A percentile compares a stretch with the other conserved stretches of the same genome.
Evolutionary conservation across 1,140 invertebrate species (phyloP).

Genomic region (Periplaneta americana): DNA sequence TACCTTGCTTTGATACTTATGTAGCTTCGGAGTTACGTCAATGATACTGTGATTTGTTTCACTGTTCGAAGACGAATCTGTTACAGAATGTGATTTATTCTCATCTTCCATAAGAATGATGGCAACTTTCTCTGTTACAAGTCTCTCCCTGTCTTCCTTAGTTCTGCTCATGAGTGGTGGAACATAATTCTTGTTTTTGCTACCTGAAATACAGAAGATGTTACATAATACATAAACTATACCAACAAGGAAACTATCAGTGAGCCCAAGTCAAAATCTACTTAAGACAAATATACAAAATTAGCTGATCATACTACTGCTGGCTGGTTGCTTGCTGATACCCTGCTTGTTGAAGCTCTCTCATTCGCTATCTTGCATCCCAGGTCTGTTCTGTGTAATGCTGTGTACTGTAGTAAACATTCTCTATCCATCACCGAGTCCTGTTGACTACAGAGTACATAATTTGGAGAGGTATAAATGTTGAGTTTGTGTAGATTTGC

Average conservation of each 20-base stretch:
- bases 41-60: neutral
- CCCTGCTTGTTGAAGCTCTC: too few species aligned
- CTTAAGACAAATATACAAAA: neutral
- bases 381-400: too few species aligned
- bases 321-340: too few species aligned
- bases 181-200: slow-evolving; percentile 26
- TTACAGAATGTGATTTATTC: neutral
- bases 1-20: neutral
- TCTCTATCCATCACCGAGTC: too few species aligned
- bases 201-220: neutral
- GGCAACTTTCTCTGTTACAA: slow-evolving; percentile 44
- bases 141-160: slow-evolving; percentile 36
- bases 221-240: neutral
- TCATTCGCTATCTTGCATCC: too few species aligned
- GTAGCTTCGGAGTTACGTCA: neutral
- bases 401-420: too few species aligned
- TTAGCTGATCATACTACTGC: neutral
- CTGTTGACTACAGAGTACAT: too few species aligned
- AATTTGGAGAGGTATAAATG: too few species aligned
- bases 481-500: too few species aligned
- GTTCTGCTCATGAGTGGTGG: slow-evolving; percentile 37
- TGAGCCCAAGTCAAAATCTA: neutral
- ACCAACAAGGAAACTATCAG: neutral
- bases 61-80: neutral
- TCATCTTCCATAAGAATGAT: slow-evolving; percentile 37